Evolutionary conservation across 2,888 invertebrate species (phyloP), one percentile per base, ranked within the genome.

Genomic region (Ichneumoninae sp.): DNA sequence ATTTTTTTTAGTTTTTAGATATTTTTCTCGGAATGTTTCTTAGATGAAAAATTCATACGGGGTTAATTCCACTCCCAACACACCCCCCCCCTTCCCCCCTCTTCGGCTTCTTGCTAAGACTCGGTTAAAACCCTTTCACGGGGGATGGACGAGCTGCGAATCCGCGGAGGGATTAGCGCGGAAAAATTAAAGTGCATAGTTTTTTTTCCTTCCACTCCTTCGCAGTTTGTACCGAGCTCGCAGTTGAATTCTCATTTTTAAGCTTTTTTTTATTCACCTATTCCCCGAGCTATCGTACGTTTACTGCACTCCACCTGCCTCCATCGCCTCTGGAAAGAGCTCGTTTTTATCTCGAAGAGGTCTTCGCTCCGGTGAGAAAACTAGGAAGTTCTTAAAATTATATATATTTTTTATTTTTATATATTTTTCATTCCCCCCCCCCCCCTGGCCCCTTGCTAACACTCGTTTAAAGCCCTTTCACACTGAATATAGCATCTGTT

Each of bases 161-260:
- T 80, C 80, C 75, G 30, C 62, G 65, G 70, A 62, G 54, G 47
- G 70, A 78, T 74, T 82, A 74, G 70, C 54, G n/a, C 62, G 10
- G 22, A 10, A 79, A 75, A 83, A 79, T 69, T 69, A 69, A 22
- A 79, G 40, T 36, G 16, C 62, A 36, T 36, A 6, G 36, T 74
- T 54, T 19, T 8, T 54, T 22, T 26, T 6, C 6, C 33, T 33
- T 6, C 5, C 33, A 16, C 57, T 3, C 68, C 4, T 36, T 13
- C 26, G 13, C 13, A 13, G 26, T 57, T 10, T 10, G 10, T 22
- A 7, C 22, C 22, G 13, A 5, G 19, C 52, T 71, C 36, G 30
- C 36, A 26, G 10, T 36, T 71, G 26, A 66, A 52, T 52, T 65
- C 10, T 47, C 22, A 5, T 8, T 19, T 54, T 3, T 65, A 36